Base-by-base conservation (phyloP, 2,113 vertebrate genomes). In the Pogonocichla stellata region DNA sequence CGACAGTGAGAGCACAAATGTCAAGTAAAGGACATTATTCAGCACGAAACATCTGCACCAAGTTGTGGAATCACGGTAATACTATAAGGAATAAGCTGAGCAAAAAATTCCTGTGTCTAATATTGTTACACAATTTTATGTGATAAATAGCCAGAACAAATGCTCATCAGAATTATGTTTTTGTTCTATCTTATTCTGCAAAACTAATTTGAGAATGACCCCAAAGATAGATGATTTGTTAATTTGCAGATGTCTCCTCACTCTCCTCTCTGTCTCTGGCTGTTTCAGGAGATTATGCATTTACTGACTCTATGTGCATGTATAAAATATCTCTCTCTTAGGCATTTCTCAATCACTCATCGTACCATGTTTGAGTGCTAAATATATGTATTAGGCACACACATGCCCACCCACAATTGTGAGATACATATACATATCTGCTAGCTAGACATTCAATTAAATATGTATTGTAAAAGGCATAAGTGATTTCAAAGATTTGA, bases 111-210 rank as follows among this genome's bases (percentile, higher is more conserved):
- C 84, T 92, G 91, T 82, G 91, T 94, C 87, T 18, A 64, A 74
- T 42, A 71, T 78, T 92, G 83, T 96, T 94, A 92, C 79, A 91
- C 86, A 96, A 97, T 97, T 97, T 91, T 82, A 71, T 58, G 65
- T 96, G 96, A 98, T 96, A 97, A 97, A 97, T 91, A 95, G 84
- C 94, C 96, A 92, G 87, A 96, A 90, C 43, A 80, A 97, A 96
- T 86, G 29, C 88, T 97, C 62, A 9, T 96, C 96, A 98, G 96
- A 98, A 97, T 97, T 91, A 91, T n/a, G 74, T 87, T 97, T 92
- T 96, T 94, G 93, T 96, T 97, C 95, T 97, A 90, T 57, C 93
- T 97, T 85, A 96, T 95, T 96, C 95, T 97, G 96, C 93, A 97
- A 97, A 97, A 97, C 81, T 75, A 98, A 97, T 97, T 95, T 87